A percentile compares a stretch with the other conserved stretches of the same genome.
Evolutionary conservation across 1,140 invertebrate genomes (phyloP).

Genomic region (Drosophila baimaii): DNA sequence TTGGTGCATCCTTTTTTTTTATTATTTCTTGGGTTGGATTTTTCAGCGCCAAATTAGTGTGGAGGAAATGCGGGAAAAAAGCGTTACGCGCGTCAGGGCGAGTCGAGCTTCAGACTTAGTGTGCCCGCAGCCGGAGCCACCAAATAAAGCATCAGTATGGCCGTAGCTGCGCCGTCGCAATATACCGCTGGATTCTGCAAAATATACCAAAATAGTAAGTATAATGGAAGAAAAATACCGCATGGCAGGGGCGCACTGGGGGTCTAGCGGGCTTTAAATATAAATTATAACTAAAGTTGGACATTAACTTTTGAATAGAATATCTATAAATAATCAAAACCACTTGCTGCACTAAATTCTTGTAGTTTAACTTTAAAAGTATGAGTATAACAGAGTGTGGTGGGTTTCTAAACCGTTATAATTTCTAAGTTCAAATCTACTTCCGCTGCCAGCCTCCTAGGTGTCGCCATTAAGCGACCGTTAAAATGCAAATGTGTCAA

Average conservation of each 20-base stretch:
- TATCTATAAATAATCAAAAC: no score
- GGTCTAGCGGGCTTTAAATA: background rate
- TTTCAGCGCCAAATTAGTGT: slow-evolving; percentile 68
- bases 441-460: slow-evolving; percentile 3
- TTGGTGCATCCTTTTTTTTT: slow-evolving; percentile 21
- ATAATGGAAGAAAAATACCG: background rate
- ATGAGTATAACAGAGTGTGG: background rate
- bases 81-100: slow-evolving; percentile 61
- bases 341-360: background rate
- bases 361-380: background rate
- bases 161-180: background rate
- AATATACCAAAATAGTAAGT: slow-evolving; percentile 7
- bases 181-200: slow-evolving; percentile 7
- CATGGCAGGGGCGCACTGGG: background rate
- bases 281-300: background rate
- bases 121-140: slow-evolving; percentile 26
- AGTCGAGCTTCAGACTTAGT: slow-evolving; percentile 64
- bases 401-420: background rate
- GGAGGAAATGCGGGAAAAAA: slow-evolving; percentile 72
- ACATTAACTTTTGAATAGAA: background rate
- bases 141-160: background rate
- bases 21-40: slow-evolving; percentile 23
- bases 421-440: background rate
- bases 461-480: slow-evolving; percentile 34
- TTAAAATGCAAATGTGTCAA: slow-evolving; percentile 32